Base-by-base conservation (phyloP, 2,113 vertebrate species). In the Neodon shergylaensis region DNA sequence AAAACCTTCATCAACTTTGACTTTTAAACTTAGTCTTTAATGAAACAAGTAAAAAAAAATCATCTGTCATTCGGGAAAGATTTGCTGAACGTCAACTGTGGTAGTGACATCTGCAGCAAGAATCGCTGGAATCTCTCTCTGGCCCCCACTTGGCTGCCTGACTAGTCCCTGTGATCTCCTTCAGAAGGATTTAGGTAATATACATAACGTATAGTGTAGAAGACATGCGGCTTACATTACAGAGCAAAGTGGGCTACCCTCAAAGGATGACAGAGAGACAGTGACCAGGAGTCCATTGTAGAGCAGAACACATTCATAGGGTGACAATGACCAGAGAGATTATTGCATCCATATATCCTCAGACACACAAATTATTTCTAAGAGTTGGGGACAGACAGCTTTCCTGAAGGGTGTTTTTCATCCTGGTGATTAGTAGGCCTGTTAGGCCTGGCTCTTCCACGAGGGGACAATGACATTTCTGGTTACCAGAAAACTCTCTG, bases 1-100 rank as follows among this genome's bases (percentile, higher is more conserved):
- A 70, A 96, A 92, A 94, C 17, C 1, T 28, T 70, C 21, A 87
- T 61, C 36, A 58, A 13, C 24, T 83, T 95, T 89, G 91, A 88
- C 76, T 91, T 94, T 94, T 94, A 90, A 88, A 84, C 81, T 84
- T 52, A 26, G 17, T 78, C n/a, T 39, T 93, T 96, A 94, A 47
- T 94, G 52, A 52, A 58, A 90, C 1, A 91, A 94, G 90, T 81
- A 84, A 22, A 61, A 94, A 19, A 81, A 73, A 85, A 39, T 31
- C 6, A 58, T 63, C 61, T 95, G n/a, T 61, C 79, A 88, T 90
- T 96, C 33, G 88, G 61, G 33, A 95, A 93, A 63, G 3, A 86
- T 54, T 83, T 91, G 52, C 65, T 83, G 73, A 73, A 76, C 1
- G 31, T 85, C 86, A 95, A 24, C 44, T 17, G 66, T 36, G 26